A percentile compares a stretch with the other conserved stretches of the same genome.
Conservation (phyloP, 2,888 invertebrate species). For the Andrena flavipes region DNA sequence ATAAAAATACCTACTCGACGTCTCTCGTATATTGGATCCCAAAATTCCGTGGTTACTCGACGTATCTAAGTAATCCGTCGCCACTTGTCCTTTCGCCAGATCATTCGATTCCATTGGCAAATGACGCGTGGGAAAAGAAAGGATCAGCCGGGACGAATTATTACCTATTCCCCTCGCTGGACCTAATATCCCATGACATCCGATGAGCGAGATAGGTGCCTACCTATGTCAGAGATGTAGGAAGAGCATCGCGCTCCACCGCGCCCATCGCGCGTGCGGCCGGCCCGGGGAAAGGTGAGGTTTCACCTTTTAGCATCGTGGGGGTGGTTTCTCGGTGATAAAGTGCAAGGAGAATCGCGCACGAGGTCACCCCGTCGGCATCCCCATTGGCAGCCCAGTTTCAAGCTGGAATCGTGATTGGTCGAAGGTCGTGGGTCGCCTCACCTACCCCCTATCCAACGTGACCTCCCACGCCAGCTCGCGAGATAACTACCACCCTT, state of each 20-base stretch:
- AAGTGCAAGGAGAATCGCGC: conserved; percentile 78
- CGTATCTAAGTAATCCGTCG: no score
- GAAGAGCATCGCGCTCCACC: background rate
- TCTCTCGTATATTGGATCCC: no score
- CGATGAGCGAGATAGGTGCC: no score
- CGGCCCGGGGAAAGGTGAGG: conserved; percentile 47
- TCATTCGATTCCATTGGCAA: no score
- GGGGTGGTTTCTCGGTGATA: conserved; percentile 73
- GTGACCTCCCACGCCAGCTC: conserved; percentile 82
- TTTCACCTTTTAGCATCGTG: conserved; percentile 50
- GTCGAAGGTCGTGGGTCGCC: conserved; percentile 82
- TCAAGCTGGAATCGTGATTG: conserved; percentile 79
- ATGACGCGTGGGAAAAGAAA: no score
- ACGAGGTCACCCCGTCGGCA: conserved; percentile 75
- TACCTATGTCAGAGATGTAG: no score
- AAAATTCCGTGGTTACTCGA: no score
- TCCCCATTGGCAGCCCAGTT: conserved; percentile 81
- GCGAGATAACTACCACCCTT: conserved; percentile 76
- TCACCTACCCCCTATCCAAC: conserved; percentile 80
- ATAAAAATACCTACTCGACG: background rate
- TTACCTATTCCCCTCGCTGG: no score
- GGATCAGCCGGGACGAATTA: no score
- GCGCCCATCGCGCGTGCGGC: conserved; percentile 15
- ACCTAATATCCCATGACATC: no score
- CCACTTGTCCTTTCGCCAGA: no score